Evolutionary conservation across 23 tunicate species (phyloP).

Genomic region (Trididemnum clinides): DNA sequence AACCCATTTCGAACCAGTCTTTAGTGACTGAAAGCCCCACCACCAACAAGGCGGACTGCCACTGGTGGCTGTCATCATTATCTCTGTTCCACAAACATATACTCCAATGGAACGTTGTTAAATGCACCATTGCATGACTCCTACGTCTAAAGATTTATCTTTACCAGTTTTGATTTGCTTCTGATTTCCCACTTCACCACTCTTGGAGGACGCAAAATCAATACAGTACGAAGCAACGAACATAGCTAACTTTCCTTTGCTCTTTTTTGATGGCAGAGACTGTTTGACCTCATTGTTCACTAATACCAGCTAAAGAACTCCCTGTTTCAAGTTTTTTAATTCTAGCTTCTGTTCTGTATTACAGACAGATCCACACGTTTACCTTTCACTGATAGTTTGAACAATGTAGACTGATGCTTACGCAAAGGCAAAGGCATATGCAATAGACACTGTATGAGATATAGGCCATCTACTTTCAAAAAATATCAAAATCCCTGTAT

Average conservation of each 20-base stretch:
- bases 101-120: not conserved
- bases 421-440: too few species aligned
- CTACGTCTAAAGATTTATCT: too few species aligned
- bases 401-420: too few species aligned
- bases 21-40: too few species aligned
- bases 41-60: too few species aligned
- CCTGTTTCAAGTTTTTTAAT: not conserved
- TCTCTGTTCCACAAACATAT: not conserved
- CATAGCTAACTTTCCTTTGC: not conserved
- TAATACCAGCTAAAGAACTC: not conserved
- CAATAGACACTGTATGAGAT: too few species aligned
- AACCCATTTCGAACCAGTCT: too few species aligned
- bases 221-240: too few species aligned
- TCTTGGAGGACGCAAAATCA: not conserved
- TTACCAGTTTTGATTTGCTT: not conserved
- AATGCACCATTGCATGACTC: not conserved
- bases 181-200: not conserved
- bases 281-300: not conserved
- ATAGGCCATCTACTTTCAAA: too few species aligned
- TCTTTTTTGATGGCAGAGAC: not conserved
- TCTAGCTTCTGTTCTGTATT: not conserved
- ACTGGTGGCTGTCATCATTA: too few species aligned
- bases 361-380: not conserved
- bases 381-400: too few species aligned
- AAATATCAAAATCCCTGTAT: too few species aligned